phyloP scores from a whole-genome alignment of 2,113 vertebrate genomes.

The Leptobrachium leishanense region DNA sequence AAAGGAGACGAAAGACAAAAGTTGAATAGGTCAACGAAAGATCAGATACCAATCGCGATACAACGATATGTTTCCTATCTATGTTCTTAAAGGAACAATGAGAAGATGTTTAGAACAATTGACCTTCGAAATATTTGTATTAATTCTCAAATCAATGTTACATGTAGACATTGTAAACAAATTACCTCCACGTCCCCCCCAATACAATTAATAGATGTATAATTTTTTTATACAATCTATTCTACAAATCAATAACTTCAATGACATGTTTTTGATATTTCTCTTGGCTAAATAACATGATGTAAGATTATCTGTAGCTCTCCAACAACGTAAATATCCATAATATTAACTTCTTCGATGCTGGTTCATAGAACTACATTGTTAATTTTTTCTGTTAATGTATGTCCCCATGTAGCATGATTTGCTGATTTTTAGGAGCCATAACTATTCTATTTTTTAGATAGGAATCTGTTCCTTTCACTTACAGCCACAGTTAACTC shows the following conservation, averaged over 20 bases:
- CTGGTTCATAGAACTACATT: too few relatives aligned
- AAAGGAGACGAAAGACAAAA: not conserved
- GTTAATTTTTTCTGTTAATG: too few relatives aligned
- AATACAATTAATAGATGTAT: slow-evolving; percentile 1
- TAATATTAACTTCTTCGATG: too few relatives aligned
- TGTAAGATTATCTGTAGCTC: too few relatives aligned
- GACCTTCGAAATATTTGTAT: slow-evolving; percentile 12
- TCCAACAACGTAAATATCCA: too few relatives aligned
- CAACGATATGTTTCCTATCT: not conserved
- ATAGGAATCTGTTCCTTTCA: too few relatives aligned
- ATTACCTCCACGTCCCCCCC: not conserved
- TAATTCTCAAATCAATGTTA: not conserved
- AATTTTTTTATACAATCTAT: not conserved
- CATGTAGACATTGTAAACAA: slow-evolving; percentile 23
- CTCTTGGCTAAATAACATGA: too few relatives aligned
- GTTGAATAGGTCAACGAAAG: not conserved
- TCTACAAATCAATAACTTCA: slow-evolving; percentile 10
- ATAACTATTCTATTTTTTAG: too few relatives aligned
- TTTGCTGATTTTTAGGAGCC: too few relatives aligned
- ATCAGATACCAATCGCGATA: not conserved
- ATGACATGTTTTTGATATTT: not conserved
- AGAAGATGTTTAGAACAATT: not conserved
- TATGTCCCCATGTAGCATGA: too few relatives aligned
- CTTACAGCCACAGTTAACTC: too few relatives aligned
- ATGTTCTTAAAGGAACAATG: not conserved